Evolutionary conservation across 1,140 invertebrate genomes (phyloP), one percentile per base, ranked within the genome.

Genomic region (Eurytemora carolleeae): DNA sequence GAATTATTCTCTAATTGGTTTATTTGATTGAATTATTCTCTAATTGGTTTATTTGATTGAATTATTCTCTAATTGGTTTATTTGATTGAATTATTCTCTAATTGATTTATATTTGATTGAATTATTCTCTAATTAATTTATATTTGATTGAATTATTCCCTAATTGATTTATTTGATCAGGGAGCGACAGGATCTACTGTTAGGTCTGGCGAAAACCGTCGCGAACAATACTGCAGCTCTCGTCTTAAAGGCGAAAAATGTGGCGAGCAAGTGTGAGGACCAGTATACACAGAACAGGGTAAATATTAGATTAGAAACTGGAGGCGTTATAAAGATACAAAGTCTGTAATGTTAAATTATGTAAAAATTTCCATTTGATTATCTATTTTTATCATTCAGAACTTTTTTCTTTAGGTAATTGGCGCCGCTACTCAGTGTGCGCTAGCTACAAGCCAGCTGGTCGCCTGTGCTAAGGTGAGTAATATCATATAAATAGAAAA

Each of bases 401-500:
- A n/a, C n/a, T n/a, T 52, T 52, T 15, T 52, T 52, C n/a, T 52
- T 52, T 52, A 61, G 59, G 59, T 98, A 1, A 97, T 98, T 66
- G 84, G 83, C 12, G 86, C 89, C 0, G 95, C 95, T 0, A 96
- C 92, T 0, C 85, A 97, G 72, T 95, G 92, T 73, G 95, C 95
- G 0, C 75, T 98, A 23, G 89, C 92, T 1, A 98, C 95, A 0
- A 96, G 91, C 24, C 95, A 98, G 71, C 76, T 98, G 1, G 93
- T 98, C 0, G 92, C 95, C 0, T 97, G 92, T 70, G 88, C 95
- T 15, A 97, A 97, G 76, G 85, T 84, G 71, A n/a, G n/a, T n/a
- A n/a, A n/a, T n/a, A n/a, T n/a, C n/a, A n/a, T n/a, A n/a, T n/a
- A n/a, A n/a, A n/a, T n/a, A n/a, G n/a, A n/a, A n/a, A n/a, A n/a